Conservation (phyloP, 1,140 invertebrate genomes). For the Aphidius gifuensis region DNA sequence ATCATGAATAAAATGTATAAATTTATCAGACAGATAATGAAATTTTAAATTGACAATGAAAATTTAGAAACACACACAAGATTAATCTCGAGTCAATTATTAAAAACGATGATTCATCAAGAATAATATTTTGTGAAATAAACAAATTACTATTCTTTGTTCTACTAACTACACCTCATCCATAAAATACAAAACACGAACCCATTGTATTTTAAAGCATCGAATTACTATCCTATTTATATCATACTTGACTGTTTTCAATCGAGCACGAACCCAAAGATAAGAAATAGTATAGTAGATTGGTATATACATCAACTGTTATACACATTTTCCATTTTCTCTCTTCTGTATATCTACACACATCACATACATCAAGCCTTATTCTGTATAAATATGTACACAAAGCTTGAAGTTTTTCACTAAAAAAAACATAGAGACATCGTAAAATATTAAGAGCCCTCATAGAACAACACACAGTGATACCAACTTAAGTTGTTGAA, state of each 20-base stretch:
- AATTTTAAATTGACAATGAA: too few relatives aligned
- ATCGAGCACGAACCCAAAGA: slow-evolving; percentile 17
- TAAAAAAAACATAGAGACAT: slow-evolving; percentile 9
- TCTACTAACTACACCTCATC: background rate
- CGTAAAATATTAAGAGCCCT: slow-evolving; percentile 17
- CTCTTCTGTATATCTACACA: background rate
- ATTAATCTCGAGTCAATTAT: too few relatives aligned
- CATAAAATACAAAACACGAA: slow-evolving; percentile 9
- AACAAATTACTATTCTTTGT: too few relatives aligned
- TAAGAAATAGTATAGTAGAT: slow-evolving; percentile 17
- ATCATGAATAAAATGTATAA: too few relatives aligned
- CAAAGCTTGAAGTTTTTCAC: background rate
- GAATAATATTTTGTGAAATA: too few relatives aligned
- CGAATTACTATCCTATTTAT: slow-evolving; percentile 19
- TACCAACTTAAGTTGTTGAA: background rate
- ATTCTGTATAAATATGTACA: too few relatives aligned
- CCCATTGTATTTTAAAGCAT: slow-evolving; percentile 17
- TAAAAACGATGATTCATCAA: too few relatives aligned
- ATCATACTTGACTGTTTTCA: slow-evolving; percentile 18
- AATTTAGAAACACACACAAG: too few relatives aligned
- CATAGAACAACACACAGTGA: too few relatives aligned
- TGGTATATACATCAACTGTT: slow-evolving; percentile 17
- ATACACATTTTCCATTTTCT: slow-evolving; percentile 4
- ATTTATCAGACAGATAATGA: too few relatives aligned
- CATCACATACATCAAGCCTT: too few relatives aligned